phyloP scores from a whole-genome alignment of 2,113 vertebrate species.

The Neopipo cinnamomea region DNA sequence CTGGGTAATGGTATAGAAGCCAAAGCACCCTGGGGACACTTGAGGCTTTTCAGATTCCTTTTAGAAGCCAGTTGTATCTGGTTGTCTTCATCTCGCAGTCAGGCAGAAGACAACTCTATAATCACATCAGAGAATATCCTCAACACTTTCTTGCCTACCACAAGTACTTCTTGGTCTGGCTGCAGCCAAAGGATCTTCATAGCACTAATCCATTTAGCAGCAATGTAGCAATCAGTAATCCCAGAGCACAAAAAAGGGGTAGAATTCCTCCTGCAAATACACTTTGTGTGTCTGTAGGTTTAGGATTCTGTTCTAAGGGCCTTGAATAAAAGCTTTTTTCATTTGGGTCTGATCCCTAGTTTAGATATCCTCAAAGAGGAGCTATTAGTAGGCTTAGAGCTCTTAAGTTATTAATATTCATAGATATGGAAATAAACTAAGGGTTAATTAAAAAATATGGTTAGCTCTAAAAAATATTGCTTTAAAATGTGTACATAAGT shows the following conservation, averaged over 20 bases:
- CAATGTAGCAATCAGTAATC: not conserved
- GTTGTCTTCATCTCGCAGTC: not conserved
- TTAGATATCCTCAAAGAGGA: not conserved
- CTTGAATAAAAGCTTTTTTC: not conserved
- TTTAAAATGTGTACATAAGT: not conserved
- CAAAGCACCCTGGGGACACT: not conserved
- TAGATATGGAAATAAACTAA: not conserved
- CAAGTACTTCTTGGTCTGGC: not conserved
- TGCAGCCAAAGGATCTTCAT: not conserved
- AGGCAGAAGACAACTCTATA: not conserved
- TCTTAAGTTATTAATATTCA: not conserved
- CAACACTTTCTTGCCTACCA: not conserved
- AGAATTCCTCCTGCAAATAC: not conserved
- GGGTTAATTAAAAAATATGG: not conserved
- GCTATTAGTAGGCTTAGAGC: not conserved
- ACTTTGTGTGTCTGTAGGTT: not conserved
- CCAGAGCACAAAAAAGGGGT: not conserved
- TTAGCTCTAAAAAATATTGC: not conserved
- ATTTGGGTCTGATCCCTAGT: not conserved
- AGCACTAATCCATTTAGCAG: not conserved
- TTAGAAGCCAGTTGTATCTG: not conserved
- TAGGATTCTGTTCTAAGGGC: not conserved
- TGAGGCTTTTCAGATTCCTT: not conserved
- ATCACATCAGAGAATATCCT: not conserved
- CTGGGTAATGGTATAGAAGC: not conserved